Base-by-base conservation (phyloP, 1,140 invertebrate genomes). In the Drosophila tropicalis region DNA sequence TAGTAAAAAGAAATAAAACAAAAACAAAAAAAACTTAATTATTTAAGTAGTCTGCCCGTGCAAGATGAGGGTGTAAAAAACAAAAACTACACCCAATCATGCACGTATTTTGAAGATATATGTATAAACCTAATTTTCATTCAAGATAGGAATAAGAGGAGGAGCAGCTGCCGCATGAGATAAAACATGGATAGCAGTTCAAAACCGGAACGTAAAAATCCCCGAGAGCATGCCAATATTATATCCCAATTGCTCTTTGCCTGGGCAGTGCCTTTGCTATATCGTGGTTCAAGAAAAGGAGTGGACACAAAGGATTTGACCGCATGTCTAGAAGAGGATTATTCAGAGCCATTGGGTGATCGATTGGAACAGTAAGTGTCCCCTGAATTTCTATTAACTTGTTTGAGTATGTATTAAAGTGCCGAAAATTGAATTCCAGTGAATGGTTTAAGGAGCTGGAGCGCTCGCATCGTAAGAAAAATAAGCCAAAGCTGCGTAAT, bases 361-460 rank as follows among this genome's bases (percentile, higher is more conserved):
- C 81, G 85, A 10, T 73, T 93, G 12, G 92, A 93, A 67, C 70
- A 85, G 92, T 93, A 77, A 80, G 81, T 91, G 13, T 15, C 15
- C 1, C 9, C 2, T 5, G 6, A 29, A 22, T 1, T 6, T 3
- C 15, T 6, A 13, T 36, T 15, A 15, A 44, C 2, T 0, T 12
- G 17, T 22, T 17, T 12, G 7, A 19, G 2, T 6, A 44, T 3
- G 1, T 62, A 9, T n/a, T 71, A 51, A 1, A 41, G 44, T 40
- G 4, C 0, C 0, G 5, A 5, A 5, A 5, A 5, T 29, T 1
- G 4, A 19, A 3, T 92, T 90, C 62, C 41, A 94, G 93, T 70
- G 85, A 93, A 75, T 94, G 93, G 93, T 81, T 87, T n/a, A 83
- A 91, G 54, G 94, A 95, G 82, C 13, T 94, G 34, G 78, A 87